These are phyloP conservation scores for Brachypalpus laphriformis DNA, from an alignment of 2,888 invertebrate genomes.

Conservation along the genomic window DNA sequence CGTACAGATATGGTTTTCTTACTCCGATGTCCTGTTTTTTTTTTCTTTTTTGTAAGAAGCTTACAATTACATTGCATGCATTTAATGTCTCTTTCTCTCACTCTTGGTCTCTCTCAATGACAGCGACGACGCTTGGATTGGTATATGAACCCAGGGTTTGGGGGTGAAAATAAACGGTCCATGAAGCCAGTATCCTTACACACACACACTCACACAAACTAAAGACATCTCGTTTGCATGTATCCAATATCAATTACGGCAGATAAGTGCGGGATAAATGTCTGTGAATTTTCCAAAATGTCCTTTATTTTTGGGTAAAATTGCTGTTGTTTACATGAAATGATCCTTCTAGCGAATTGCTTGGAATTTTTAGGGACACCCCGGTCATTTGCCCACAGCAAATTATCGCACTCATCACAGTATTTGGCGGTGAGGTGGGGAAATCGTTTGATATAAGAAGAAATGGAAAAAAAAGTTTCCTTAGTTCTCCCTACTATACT, in stretches of 20 bases:
- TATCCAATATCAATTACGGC: slow-evolving; percentile 65
- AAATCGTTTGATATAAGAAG: not conserved
- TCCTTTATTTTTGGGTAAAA: slow-evolving; percentile 48
- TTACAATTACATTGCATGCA: slow-evolving; percentile 12
- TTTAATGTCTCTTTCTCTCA: slow-evolving; percentile 2
- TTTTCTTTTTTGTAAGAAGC: not conserved
- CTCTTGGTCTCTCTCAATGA: not conserved
- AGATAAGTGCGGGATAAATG: slow-evolving; percentile 73
- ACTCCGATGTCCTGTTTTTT: not conserved
- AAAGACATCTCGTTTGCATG: slow-evolving; percentile 33
- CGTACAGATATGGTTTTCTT: not conserved
- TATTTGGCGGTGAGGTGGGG: not conserved
- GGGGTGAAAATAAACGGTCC: slow-evolving; percentile 41
- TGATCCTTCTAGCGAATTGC: slow-evolving; percentile 70
- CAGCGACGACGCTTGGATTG: not conserved
- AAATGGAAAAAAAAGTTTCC: not conserved
- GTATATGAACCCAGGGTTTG: not conserved
- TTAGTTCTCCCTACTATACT: not conserved
- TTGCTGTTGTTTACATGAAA: slow-evolving; percentile 75
- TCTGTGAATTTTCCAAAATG: slow-evolving; percentile 64
- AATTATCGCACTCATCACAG: slow-evolving; percentile 53
- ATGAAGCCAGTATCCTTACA: not conserved
- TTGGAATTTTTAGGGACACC: slow-evolving; percentile 12
- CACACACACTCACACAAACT: not conserved
- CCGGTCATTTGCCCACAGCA: slow-evolving; percentile 31